phyloP scores from a whole-genome alignment of 1,140 invertebrate species.

The Diplogasteroides magnus region DNA sequence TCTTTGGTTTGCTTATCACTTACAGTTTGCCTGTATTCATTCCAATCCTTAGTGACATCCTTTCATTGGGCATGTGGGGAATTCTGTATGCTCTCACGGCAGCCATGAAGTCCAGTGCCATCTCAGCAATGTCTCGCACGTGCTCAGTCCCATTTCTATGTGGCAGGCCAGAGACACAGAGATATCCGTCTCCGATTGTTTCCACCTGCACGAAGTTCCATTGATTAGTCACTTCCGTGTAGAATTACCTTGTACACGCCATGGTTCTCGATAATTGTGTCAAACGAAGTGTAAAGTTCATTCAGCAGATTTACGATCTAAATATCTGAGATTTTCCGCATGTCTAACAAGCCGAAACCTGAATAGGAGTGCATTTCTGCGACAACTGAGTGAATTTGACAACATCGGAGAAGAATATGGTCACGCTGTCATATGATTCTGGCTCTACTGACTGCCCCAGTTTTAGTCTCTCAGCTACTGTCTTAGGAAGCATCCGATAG shows the following conservation, averaged over 20 bases:
- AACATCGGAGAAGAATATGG: constrained; percentile 63
- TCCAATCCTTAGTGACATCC: constrained; percentile 71
- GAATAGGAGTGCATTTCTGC: constrained; percentile 27
- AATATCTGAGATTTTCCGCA: constrained; percentile 3
- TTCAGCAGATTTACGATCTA: constrained; percentile 73
- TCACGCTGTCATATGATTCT: constrained; percentile 38
- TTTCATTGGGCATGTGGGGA: constrained; percentile 64
- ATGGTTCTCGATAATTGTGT: constrained; percentile 69
- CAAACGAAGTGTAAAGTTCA: constrained; percentile 73
- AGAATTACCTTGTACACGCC: constrained; percentile 68
- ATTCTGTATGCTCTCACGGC: constrained; percentile 23
- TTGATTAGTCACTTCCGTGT: not conserved
- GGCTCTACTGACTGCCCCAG: constrained; percentile 37
- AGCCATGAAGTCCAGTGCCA: constrained; percentile 23
- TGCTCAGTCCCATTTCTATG: constrained; percentile 61
- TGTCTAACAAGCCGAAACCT: constrained; percentile 42
- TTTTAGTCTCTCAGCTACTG: constrained; percentile 39
- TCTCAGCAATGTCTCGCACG: constrained; percentile 61
- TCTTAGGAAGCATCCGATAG: constrained; percentile 39
- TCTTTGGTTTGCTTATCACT: too few relatives aligned
- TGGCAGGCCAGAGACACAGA: constrained; percentile 66
- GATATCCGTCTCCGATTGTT: constrained; percentile 56
- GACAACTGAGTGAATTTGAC: constrained; percentile 77
- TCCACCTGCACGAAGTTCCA: constrained; percentile 28
- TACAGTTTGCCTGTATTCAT: constrained; percentile 57